These are phyloP conservation scores for Platichthys flesus DNA, from an alignment of 2,113 vertebrate species.

Conservation along the genomic window DNA sequence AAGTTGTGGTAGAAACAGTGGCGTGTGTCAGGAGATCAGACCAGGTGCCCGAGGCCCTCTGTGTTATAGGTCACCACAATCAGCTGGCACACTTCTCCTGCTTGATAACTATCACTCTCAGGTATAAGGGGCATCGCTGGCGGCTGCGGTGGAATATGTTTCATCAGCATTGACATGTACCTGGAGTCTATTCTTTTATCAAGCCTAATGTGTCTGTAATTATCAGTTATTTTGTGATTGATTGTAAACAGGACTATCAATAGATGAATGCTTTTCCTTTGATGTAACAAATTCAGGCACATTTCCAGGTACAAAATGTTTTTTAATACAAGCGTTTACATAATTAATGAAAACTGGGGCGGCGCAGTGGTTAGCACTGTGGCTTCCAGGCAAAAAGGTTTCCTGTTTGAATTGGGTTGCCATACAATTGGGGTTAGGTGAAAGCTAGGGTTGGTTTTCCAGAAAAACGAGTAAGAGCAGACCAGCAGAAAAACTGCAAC, in stretches of 20 bases:
- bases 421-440: too few relatives aligned
- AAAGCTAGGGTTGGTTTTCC: too few relatives aligned
- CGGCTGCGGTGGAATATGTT: background rate
- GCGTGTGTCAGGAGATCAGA: slow-evolving; percentile 14
- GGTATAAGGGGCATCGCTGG: slow-evolving; percentile 1
- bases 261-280: too few relatives aligned
- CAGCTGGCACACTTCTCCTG: slow-evolving; percentile 16
- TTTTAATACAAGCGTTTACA: background rate
- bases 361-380: too few relatives aligned
- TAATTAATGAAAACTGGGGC: too few relatives aligned
- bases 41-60: slow-evolving; percentile 34
- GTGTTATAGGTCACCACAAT: slow-evolving; percentile 25
- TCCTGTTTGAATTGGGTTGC: too few relatives aligned
- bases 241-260: background rate
- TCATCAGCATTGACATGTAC: slow-evolving; percentile 5
- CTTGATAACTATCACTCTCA: background rate
- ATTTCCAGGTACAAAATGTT: background rate
- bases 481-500: too few relatives aligned
- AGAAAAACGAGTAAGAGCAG: too few relatives aligned
- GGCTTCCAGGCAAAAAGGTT: too few relatives aligned
- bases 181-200: background rate
- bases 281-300: background rate
- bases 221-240: background rate
- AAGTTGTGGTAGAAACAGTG: slow-evolving; percentile 11
- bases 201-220: background rate